Percentiles rank a stretch among this genome's conserved stretches.
These are phyloP conservation scores for Alviniconcha marisindica DNA, from an alignment of 1,140 invertebrate species.

Conservation along the genomic window DNA sequence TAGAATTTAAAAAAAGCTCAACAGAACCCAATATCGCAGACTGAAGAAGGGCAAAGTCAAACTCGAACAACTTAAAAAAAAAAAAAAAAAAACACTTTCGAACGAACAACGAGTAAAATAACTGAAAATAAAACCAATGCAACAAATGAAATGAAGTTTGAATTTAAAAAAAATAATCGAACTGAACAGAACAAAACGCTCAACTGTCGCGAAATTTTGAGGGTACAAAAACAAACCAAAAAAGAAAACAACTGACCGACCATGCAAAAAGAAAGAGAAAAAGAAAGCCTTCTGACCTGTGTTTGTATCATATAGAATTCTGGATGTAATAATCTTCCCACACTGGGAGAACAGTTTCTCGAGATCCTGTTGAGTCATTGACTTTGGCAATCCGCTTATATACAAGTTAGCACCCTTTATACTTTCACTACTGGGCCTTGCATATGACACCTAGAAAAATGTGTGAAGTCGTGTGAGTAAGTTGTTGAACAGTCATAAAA, in stretches of 20 bases:
- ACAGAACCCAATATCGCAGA: conserved; percentile 17
- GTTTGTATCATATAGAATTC: conserved; percentile 93
- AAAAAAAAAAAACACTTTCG: neutral
- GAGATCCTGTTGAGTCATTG: conserved; percentile 97
- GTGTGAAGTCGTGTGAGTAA: conserved; percentile 46
- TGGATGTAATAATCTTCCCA: conserved; percentile 98
- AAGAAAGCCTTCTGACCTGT: conserved; percentile 71
- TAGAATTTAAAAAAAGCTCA: conserved; percentile 15
- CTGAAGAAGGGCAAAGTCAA: neutral
- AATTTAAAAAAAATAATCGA: conserved; percentile 20
- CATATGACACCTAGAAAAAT: conserved; percentile 92
- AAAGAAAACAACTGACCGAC: conserved; percentile 39
- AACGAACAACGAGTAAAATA: neutral
- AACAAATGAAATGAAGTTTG: conserved; percentile 18
- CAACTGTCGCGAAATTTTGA: conserved; percentile 33
- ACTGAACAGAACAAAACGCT: conserved; percentile 31
- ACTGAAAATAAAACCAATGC: conserved; percentile 4
- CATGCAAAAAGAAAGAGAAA: conserved; percentile 38
- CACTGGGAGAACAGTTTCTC: conserved; percentile 97
- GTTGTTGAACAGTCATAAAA: conserved; percentile 33
- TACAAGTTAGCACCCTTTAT: conserved; percentile 99
- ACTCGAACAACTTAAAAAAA: no score
- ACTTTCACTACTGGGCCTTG: conserved; percentile 98
- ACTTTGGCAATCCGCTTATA: conserved; percentile 98
- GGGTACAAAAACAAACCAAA: conserved; percentile 28